Conservation (phyloP, 92 coral and sea anemone species). For the Zoanthus sociatus region DNA sequence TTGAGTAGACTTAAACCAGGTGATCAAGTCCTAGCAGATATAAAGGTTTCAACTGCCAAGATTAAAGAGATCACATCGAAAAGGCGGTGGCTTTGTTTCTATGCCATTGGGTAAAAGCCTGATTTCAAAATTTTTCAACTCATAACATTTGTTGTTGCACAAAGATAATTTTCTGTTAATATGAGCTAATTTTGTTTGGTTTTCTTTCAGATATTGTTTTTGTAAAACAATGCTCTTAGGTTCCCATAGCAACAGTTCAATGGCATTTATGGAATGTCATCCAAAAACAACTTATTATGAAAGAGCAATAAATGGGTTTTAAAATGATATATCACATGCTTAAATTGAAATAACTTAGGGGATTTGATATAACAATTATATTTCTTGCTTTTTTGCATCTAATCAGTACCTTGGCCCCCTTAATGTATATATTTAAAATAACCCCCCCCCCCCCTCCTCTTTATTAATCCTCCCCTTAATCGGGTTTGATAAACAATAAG, state of each 20-base stretch:
- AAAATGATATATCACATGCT: conserved; percentile 29
- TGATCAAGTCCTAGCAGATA: too few relatives aligned
- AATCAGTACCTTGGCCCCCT: conserved; percentile 26
- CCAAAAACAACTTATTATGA: conserved; percentile 27
- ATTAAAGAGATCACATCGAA: not conserved
- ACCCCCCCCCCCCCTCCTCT: too few relatives aligned
- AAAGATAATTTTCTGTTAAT: conserved; percentile 21
- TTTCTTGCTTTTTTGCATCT: conserved; percentile 12
- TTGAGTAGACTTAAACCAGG: too few relatives aligned
- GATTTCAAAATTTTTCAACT: conserved; percentile 28
- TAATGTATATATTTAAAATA: too few relatives aligned
- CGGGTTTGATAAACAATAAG: too few relatives aligned
- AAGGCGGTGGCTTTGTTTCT: conserved; percentile 30
- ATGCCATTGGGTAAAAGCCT: conserved; percentile 8
- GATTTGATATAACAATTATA: conserved; percentile 8
- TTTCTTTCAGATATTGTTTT: conserved; percentile 35
- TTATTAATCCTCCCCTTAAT: too few relatives aligned
- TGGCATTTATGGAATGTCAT: conserved; percentile 19
- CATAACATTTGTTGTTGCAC: conserved; percentile 9
- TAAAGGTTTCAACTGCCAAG: not conserved
- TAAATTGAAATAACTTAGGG: conserved; percentile 2
- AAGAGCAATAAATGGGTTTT: not conserved
- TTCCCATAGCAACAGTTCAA: conserved; percentile 23
- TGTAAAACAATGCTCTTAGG: conserved; percentile 24
- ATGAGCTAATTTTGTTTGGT: conserved; percentile 18